phyloP scores from a whole-genome alignment of 2,888 invertebrate genomes.

The Rhabditoides inermis region DNA sequence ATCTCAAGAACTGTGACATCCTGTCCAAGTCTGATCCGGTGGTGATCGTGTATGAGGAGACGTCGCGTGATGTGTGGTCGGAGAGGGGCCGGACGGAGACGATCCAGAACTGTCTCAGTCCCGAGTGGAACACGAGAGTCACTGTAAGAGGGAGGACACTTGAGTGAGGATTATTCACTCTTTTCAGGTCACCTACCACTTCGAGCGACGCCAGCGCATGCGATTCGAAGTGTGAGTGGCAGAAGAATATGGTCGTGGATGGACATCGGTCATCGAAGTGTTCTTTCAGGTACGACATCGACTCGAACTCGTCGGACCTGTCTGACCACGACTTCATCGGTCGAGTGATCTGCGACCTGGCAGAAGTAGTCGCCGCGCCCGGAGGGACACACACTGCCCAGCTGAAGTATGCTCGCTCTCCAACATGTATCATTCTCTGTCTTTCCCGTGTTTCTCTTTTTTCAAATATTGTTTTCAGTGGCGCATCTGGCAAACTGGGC shows the following conservation, averaged over 20 bases:
- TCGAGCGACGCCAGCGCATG: conserved; percentile 45
- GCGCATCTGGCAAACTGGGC: too few species aligned
- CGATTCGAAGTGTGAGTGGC: conserved; percentile 39
- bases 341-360: conserved; percentile 58
- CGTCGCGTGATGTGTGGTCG: too few species aligned
- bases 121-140: conserved; percentile 40
- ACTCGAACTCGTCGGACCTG: conserved; percentile 22
- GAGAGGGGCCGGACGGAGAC: conserved; percentile 46
- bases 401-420: too few species aligned
- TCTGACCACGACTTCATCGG: conserved; percentile 58
- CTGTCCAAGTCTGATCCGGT: conserved; percentile 50
- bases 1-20: conserved; percentile 40
- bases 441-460: too few species aligned
- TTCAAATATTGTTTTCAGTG: too few species aligned
- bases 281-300: conserved; percentile 43
- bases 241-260: neutral
- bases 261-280: neutral
- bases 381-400: conserved; percentile 16
- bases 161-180: too few species aligned
- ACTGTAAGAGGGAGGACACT: too few species aligned
- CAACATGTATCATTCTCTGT: too few species aligned
- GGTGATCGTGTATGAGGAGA: conserved; percentile 29
- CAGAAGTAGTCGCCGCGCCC: conserved; percentile 56
- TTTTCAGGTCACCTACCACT: conserved; percentile 41
- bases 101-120: conserved; percentile 42